Evolutionary conservation across 2,113 vertebrate genomes (phyloP).

Genomic region (Plecturocebus donacophilus): DNA sequence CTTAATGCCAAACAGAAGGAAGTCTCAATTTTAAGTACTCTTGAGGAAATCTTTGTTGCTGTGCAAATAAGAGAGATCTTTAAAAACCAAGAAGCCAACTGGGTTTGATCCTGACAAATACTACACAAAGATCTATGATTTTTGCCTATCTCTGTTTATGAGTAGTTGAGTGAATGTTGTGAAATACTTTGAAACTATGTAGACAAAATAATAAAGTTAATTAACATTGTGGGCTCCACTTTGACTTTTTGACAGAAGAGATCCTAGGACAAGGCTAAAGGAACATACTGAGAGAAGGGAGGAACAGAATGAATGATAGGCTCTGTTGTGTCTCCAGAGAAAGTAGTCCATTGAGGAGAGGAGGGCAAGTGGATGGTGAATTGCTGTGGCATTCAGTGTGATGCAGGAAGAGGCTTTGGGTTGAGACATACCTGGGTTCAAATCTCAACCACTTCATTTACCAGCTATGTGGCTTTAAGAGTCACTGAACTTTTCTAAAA

Average conservation of each 20-base stretch:
- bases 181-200: background rate
- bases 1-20: background rate
- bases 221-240: background rate
- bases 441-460: background rate
- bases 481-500: background rate
- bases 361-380: background rate
- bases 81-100: background rate
- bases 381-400: background rate
- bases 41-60: background rate
- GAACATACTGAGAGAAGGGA: background rate
- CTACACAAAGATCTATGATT: background rate
- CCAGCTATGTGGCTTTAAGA: background rate
- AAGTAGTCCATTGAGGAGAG: background rate
- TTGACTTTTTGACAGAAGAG: background rate
- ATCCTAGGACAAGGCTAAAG: background rate
- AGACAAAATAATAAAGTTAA: background rate
- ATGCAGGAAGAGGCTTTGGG: background rate
- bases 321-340: background rate
- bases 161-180: background rate
- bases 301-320: background rate
- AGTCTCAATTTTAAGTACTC: background rate
- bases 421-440: background rate
- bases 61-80: background rate
- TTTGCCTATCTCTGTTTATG: background rate
- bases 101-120: background rate